Conservation (phyloP, 2,797 vertebrate genomes). For the Lepus oiostolus region DNA sequence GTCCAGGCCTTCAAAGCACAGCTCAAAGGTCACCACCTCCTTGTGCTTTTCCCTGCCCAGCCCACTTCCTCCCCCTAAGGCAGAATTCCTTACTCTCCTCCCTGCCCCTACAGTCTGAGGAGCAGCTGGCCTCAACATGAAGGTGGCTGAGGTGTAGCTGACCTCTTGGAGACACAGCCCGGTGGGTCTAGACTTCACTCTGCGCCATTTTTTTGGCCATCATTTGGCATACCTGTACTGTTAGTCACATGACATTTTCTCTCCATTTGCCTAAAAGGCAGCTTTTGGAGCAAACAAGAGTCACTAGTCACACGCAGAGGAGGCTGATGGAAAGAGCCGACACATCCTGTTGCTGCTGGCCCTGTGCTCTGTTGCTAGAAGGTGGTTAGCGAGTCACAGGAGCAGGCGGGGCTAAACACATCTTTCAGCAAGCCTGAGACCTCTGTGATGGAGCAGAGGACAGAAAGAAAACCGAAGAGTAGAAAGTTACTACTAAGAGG, state of each 20-base stretch:
- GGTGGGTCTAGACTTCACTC: background rate
- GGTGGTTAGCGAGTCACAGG: background rate
- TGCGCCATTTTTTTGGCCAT: background rate
- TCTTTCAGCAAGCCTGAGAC: background rate
- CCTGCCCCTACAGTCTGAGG: background rate
- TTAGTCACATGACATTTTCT: slow-evolving; percentile 1
- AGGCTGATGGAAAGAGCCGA: background rate
- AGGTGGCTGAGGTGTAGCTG: background rate
- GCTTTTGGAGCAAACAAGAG: slow-evolving; percentile 8
- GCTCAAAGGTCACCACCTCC: background rate
- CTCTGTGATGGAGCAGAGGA: background rate
- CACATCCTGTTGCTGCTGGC: background rate
- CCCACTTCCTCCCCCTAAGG: background rate
- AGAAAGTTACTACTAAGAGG: background rate
- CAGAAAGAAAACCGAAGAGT: background rate
- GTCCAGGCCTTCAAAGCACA: background rate
- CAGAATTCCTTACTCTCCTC: background rate
- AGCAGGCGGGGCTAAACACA: too few relatives aligned
- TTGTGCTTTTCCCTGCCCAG: background rate
- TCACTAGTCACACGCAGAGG: background rate
- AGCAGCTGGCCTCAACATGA: background rate
- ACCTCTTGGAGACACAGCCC: background rate
- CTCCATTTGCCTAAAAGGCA: background rate
- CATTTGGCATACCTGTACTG: background rate
- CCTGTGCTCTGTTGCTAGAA: background rate